phyloP scores from a whole-genome alignment of 1,140 invertebrate genomes.

The Rhopalosiphum maidis region DNA sequence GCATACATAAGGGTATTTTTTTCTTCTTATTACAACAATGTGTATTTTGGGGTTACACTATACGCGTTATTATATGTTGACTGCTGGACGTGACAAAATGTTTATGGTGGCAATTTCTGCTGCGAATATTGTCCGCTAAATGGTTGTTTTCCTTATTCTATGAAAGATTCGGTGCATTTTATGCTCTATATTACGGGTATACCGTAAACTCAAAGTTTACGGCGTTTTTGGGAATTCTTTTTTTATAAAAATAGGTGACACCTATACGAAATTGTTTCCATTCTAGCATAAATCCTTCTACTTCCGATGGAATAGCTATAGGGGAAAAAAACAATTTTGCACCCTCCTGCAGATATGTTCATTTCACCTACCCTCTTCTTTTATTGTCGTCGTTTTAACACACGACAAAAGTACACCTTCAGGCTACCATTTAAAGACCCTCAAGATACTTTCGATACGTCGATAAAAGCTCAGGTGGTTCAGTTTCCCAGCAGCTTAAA shows the following conservation, averaged over 20 bases:
- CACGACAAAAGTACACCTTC: background rate
- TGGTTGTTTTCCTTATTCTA: background rate
- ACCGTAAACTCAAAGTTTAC: background rate
- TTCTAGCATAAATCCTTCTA: slow-evolving; percentile 35
- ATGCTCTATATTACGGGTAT: background rate
- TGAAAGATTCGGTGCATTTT: slow-evolving; percentile 6
- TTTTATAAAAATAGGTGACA: background rate
- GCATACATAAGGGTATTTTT: slow-evolving; percentile 7
- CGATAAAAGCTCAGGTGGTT: slow-evolving; percentile 42
- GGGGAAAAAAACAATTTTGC: slow-evolving; percentile 50
- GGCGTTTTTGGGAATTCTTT: background rate
- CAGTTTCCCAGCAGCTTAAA: background rate
- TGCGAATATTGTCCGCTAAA: background rate
- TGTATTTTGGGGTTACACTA: background rate
- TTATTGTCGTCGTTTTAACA: slow-evolving; percentile 12
- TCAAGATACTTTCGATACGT: slow-evolving; percentile 10
- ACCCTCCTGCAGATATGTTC: background rate
- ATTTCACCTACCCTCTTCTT: slow-evolving; percentile 28
- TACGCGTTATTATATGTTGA: slow-evolving; percentile 4
- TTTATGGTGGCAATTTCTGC: slow-evolving; percentile 6
- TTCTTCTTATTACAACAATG: slow-evolving; percentile 2
- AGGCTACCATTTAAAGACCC: slow-evolving; percentile 19
- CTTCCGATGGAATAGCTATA: background rate
- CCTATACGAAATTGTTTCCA: background rate
- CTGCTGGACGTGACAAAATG: slow-evolving; percentile 40